Conservation (phyloP, 2,113 vertebrate species). For the Toxotes chatareus region DNA sequence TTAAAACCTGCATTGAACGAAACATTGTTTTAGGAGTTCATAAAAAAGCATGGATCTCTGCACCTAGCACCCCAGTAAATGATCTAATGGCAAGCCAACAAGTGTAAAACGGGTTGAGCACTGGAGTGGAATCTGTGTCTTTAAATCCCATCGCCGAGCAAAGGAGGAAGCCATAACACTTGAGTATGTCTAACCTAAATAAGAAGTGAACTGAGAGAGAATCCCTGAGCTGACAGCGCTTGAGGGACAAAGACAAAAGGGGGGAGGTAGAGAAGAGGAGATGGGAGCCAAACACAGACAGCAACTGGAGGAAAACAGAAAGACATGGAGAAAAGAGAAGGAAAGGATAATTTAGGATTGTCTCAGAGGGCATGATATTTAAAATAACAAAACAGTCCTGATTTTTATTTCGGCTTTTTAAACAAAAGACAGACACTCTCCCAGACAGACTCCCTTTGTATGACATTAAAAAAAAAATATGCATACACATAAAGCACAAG, state of each 20-base stretch:
- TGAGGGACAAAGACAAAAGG: conserved; percentile 36
- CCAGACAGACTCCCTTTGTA: background rate
- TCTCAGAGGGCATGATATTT: background rate
- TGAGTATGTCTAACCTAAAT: conserved; percentile 74
- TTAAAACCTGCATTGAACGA: background rate
- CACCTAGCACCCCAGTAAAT: background rate
- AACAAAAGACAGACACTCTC: background rate
- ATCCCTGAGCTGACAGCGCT: conserved; percentile 54
- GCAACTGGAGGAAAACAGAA: background rate
- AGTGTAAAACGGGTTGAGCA: conserved; percentile 14
- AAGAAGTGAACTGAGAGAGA: conserved; percentile 77
- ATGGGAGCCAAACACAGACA: conserved; percentile 24
- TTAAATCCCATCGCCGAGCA: conserved; percentile 52
- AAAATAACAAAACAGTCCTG: background rate
- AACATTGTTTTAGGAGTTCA: background rate
- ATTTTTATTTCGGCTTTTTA: background rate
- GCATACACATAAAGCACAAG: too few species aligned
- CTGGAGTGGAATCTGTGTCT: conserved; percentile 21
- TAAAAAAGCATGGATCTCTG: background rate
- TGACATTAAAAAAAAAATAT: background rate
- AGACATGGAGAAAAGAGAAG: conserved; percentile 6
- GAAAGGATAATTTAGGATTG: background rate
- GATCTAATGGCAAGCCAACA: conserved; percentile 17
- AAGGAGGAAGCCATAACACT: conserved; percentile 57
- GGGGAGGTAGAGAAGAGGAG: conserved; percentile 1